phyloP scores from a whole-genome alignment of 2,113 vertebrate species.

The Silurus asotus region DNA sequence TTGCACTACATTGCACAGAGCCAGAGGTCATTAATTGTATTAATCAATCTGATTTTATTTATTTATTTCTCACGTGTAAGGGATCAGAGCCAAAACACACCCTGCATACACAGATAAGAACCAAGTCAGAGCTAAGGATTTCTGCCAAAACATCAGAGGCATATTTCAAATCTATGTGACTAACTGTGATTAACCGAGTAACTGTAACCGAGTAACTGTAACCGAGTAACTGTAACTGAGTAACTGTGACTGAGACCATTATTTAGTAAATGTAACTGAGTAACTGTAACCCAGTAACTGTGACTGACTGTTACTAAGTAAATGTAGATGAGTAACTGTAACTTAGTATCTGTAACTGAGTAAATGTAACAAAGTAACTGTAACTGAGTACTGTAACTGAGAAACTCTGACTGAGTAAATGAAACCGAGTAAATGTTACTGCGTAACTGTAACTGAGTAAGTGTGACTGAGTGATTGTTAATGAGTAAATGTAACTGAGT shows the following conservation, averaged over 20 bases:
- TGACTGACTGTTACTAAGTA: neutral
- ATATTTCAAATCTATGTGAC: neutral
- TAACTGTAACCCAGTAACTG: neutral
- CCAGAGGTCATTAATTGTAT: conserved; percentile 4
- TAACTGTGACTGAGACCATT: neutral
- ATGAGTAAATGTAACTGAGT: too few relatives aligned
- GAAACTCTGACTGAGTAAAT: too few relatives aligned
- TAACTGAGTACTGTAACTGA: too few relatives aligned
- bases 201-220: neutral
- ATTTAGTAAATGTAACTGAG: neutral
- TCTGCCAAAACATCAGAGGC: conserved; percentile 68
- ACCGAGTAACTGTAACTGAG: neutral
- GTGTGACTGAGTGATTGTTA: too few relatives aligned
- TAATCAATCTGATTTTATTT: neutral
- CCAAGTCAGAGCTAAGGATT: conserved; percentile 34
- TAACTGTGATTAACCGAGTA: neutral
- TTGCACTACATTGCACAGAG: neutral
- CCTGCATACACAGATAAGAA: neutral
- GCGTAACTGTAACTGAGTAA: too few relatives aligned
- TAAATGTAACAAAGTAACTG: too few relatives aligned
- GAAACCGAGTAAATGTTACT: too few relatives aligned
- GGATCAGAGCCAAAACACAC: neutral
- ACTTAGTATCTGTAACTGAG: too few relatives aligned
- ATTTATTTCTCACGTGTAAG: conserved; percentile 10
- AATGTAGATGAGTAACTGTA: neutral